phyloP scores from a whole-genome alignment of 2,888 invertebrate genomes.

The Synanthedon myopaeformis region DNA sequence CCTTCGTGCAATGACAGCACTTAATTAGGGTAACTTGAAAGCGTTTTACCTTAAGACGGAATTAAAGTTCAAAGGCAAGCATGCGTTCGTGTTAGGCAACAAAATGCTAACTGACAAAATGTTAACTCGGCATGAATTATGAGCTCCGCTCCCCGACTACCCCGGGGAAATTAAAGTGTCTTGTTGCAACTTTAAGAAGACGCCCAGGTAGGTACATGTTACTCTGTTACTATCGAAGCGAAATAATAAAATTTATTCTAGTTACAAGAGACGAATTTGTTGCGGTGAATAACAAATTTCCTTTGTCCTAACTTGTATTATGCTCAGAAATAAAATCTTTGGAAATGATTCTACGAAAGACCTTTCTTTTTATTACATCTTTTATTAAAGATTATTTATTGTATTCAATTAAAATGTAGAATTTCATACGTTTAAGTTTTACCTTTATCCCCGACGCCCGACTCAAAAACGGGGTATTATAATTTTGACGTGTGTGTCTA shows the following conservation, averaged over 20 bases:
- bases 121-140: constrained; percentile 67
- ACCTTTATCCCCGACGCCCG: no score
- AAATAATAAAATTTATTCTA: constrained; percentile 32
- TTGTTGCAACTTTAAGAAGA: constrained; percentile 61
- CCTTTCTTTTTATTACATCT: no score
- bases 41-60: constrained; percentile 20
- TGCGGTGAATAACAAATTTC: no score
- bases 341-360: no score
- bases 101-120: constrained; percentile 65
- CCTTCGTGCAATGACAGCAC: background rate
- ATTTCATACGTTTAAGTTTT: no score
- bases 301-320: no score
- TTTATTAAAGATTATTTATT: no score
- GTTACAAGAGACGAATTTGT: background rate
- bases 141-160: constrained; percentile 41
- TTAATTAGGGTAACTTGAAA: constrained; percentile 35
- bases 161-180: constrained; percentile 67
- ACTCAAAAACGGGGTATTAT: no score
- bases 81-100: constrained; percentile 41
- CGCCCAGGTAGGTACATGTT: constrained; percentile 43
- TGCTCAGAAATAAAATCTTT: no score
- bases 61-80: constrained; percentile 45
- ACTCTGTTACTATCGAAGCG: constrained; percentile 29
- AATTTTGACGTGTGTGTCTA: no score
- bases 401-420: no score